Conservation (phyloP, 53 echinoderm and acorn worm species). For the Holothuria scabra region DNA sequence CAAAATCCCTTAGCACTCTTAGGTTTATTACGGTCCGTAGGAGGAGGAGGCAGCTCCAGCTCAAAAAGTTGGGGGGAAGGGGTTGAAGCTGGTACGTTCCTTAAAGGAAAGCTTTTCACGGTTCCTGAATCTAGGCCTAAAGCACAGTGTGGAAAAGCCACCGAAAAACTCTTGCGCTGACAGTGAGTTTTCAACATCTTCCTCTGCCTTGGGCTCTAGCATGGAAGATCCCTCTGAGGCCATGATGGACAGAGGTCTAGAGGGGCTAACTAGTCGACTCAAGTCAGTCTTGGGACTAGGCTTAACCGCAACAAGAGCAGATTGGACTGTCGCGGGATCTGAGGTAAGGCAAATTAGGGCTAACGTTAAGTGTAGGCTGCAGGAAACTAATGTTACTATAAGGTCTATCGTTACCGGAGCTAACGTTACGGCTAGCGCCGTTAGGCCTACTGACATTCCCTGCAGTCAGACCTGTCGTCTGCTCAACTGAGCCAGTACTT, state of each 20-base stretch:
- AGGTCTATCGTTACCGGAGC: not conserved
- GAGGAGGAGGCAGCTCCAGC: constrained; percentile 3
- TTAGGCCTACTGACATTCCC: not conserved
- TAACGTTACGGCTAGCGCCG: not conserved
- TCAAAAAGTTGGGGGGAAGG: not conserved
- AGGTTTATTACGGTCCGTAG: not conserved
- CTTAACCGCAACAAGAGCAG: not conserved
- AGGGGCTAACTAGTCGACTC: not conserved
- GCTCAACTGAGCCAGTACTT: constrained; percentile 32
- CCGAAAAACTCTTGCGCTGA: not conserved
- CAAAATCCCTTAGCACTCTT: too few relatives aligned
- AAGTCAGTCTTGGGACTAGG: not conserved
- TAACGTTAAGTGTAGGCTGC: too few relatives aligned
- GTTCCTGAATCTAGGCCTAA: not conserved
- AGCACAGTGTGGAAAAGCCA: constrained; percentile 1
- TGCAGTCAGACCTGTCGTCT: constrained; percentile 11
- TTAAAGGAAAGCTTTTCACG: not conserved
- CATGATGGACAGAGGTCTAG: not conserved
- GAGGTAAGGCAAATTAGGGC: too few relatives aligned
- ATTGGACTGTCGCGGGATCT: not conserved
- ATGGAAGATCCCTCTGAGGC: not conserved
- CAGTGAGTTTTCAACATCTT: not conserved
- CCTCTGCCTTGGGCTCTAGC: not conserved
- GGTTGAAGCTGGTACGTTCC: not conserved
- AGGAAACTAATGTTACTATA: not conserved